These are phyloP conservation scores for Monochamus alternatus DNA, from an alignment of 2,888 invertebrate genomes.

Conservation along the genomic window DNA sequence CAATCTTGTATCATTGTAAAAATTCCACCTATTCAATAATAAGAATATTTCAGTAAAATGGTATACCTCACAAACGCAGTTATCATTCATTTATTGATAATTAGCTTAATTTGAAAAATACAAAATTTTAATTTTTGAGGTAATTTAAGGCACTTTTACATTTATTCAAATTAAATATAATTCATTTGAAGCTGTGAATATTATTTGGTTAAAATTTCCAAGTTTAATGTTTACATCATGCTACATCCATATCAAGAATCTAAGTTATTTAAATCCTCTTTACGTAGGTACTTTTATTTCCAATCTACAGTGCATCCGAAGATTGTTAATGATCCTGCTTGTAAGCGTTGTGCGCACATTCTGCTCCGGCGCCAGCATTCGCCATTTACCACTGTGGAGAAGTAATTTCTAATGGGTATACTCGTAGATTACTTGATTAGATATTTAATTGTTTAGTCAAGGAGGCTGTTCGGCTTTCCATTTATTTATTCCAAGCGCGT, in stretches of 20 bases:
- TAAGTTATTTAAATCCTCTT: not conserved
- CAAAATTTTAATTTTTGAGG: no score
- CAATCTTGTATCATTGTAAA: no score
- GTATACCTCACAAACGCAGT: no score
- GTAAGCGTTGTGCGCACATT: constrained; percentile 41
- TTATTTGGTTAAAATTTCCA: no score
- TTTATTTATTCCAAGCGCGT: constrained; percentile 46
- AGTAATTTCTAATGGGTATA: constrained; percentile 58
- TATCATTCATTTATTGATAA: no score
- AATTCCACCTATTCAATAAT: no score
- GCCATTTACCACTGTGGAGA: constrained; percentile 45
- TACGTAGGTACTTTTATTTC: not conserved
- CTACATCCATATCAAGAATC: not conserved
- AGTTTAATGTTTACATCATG: no score
- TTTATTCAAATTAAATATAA: no score
- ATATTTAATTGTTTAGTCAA: constrained; percentile 58
- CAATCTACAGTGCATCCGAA: not conserved
- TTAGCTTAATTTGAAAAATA: no score
- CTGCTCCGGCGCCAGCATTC: constrained; percentile 52
- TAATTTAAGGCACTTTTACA: no score
- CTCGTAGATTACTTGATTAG: constrained; percentile 58
- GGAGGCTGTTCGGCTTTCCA: constrained; percentile 38
- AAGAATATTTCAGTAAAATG: no score
- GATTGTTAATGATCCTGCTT: constrained; percentile 12
- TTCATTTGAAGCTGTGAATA: no score